These are phyloP conservation scores for Beaufortia kweichowensis DNA, from an alignment of 2,113 vertebrate species.

Conservation along the genomic window DNA sequence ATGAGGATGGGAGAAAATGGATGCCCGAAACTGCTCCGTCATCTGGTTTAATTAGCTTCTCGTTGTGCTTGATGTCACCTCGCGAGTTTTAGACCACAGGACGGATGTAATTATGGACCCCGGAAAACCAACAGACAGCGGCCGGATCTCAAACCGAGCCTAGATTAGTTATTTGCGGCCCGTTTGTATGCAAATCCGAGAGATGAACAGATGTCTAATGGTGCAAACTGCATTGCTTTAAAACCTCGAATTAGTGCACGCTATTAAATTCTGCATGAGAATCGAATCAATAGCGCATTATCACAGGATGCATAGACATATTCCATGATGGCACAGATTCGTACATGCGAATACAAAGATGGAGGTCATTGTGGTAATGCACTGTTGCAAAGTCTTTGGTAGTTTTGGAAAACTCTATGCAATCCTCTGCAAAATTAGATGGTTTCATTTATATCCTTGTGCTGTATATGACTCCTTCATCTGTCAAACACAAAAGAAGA, in stretches of 20 bases:
- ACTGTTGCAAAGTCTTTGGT: neutral
- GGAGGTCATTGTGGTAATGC: neutral
- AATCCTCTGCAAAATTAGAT: neutral
- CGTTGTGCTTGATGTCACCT: constrained; percentile 47
- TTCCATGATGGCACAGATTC: constrained; percentile 23
- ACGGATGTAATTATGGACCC: constrained; percentile 49
- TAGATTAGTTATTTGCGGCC: constrained; percentile 18
- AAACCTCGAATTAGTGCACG: neutral
- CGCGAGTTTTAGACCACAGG: constrained; percentile 30
- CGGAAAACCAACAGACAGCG: constrained; percentile 15
- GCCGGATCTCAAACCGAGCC: neutral
- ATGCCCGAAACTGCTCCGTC: constrained; percentile 36
- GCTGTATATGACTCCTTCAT: no score
- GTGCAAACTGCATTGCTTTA: neutral
- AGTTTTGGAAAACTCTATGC: constrained; percentile 3
- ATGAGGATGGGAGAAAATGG: constrained; percentile 26
- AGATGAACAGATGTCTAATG: constrained; percentile 47
- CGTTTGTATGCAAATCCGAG: constrained; percentile 24
- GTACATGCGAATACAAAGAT: neutral
- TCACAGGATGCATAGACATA: neutral
- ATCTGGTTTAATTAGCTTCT: constrained; percentile 55
- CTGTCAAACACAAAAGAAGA: no score
- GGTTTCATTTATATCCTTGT: no score
- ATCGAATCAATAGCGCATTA: constrained; percentile 15
- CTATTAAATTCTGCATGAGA: neutral